These are phyloP conservation scores for Onychostruthus taczanowskii DNA, from an alignment of 2,113 vertebrate genomes.

Conservation along the genomic window DNA sequence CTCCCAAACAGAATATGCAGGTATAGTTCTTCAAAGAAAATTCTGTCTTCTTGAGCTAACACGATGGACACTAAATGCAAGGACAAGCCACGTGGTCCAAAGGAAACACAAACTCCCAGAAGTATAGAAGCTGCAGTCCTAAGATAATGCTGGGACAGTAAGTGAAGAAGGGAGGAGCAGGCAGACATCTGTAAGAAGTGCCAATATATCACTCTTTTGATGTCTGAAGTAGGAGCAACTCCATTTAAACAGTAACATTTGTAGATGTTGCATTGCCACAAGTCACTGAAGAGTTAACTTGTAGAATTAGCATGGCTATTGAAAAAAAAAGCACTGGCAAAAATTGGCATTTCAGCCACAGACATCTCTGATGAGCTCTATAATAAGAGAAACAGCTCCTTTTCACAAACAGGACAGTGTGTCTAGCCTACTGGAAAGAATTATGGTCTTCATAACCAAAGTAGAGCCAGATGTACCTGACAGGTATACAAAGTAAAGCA, in stretches of 20 bases:
- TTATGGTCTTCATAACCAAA: not conserved
- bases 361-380: not conserved
- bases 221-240: not conserved
- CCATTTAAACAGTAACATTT: not conserved
- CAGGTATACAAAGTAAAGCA: not conserved
- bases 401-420: not conserved
- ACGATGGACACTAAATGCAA: not conserved
- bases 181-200: not conserved
- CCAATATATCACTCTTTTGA: not conserved
- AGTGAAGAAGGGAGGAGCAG: not conserved
- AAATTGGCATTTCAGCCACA: not conserved
- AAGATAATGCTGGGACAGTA: not conserved
- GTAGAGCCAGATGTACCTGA: not conserved
- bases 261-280: not conserved
- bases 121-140: not conserved
- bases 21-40: not conserved
- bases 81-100: not conserved
- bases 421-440: not conserved
- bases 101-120: not conserved
- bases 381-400: not conserved
- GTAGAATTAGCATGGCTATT: not conserved
- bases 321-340: not conserved
- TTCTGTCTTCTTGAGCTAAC: not conserved
- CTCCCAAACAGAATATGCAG: not conserved
- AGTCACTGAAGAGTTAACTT: not conserved